A percentile compares a stretch with the other conserved stretches of the same genome.
Evolutionary conservation across 2,888 invertebrate species (phyloP).

Genomic region (Sinotaia quadrata): DNA sequence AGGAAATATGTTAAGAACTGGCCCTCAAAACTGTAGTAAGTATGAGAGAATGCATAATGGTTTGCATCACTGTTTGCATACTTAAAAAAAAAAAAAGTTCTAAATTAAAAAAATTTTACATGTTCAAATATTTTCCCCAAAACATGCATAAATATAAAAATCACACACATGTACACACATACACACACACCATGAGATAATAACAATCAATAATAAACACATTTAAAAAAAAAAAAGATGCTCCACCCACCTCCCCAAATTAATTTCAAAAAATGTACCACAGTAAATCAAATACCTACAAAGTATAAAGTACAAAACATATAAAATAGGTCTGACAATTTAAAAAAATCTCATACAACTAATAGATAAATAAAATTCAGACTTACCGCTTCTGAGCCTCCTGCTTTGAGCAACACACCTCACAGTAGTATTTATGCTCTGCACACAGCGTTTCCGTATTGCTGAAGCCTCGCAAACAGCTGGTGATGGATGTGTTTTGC

Average conservation of each 20-base stretch:
- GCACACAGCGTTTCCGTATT: slow-evolving; percentile 98
- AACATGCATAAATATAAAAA: neutral
- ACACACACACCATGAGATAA: neutral
- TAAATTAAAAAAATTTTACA: neutral
- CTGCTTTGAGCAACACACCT: slow-evolving; percentile 99
- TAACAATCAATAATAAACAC: too few species aligned
- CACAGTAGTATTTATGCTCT: slow-evolving; percentile 99
- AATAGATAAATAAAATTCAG: neutral
- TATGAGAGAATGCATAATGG: too few species aligned
- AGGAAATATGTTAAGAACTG: too few species aligned
- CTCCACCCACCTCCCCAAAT: too few species aligned
- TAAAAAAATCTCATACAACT: neutral
- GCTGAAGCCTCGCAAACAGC: slow-evolving; percentile 97
- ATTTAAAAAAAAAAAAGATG: too few species aligned
- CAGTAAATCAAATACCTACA: neutral
- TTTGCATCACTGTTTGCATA: neutral
- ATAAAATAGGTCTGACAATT: neutral
- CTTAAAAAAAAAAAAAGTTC: neutral
- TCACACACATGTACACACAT: neutral
- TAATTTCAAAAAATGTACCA: neutral
- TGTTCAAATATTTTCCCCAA: neutral
- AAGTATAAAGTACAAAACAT: neutral
- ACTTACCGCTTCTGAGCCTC: slow-evolving; percentile 85
- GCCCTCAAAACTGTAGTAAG: too few species aligned
- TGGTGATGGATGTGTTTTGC: slow-evolving; percentile 99